Evolutionary conservation across 2,113 vertebrate genomes (phyloP), one percentile per base, ranked within the genome.

Genomic region (Columba janthina): DNA sequence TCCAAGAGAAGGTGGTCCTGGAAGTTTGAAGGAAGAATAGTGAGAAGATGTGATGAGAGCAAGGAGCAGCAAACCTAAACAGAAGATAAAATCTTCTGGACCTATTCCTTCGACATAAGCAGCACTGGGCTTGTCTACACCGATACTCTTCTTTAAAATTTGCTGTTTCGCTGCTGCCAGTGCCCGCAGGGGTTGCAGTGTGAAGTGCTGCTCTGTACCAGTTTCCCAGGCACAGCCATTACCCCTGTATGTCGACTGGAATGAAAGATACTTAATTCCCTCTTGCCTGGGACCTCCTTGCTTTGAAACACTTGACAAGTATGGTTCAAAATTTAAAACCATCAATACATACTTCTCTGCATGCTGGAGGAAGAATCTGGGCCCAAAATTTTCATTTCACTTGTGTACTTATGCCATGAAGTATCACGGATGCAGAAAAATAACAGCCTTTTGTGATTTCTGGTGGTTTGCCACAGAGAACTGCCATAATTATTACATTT

Each of bases 221-320:
- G 69, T 36, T 94, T 94, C 94, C 89, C 88, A 95, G 72, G 75
- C 88, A 51, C 62, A 54, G 87, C 53, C 58, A 57, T 24, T 53
- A 50, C 0, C 3, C 29, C 50, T 24, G 21, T 25, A 4, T 0
- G 2, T 29, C 0, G 1, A 28, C 29, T 32, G 0, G 0, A 77
- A 56, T 5, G 18, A 42, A 29, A 92, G 48, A 86, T 17, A 62
- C 28, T 12, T 21, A 8, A 3, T 70, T 73, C 54, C 28, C 38
- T 34, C 38, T 75, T 82, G 42, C n/a, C 56, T 67, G 56, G 51
- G 60, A 88, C 57, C 48, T 64, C 38, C 50, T 53, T 62, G 78
- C 56, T 94, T 76, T 58, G 34, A 32, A 88, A 86, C 18, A 54
- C 42, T 79, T 77, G 15, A 83, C 60, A 77, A 78, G 50, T 58